Percentiles rank a stretch among this genome's conserved stretches.
Evolutionary conservation across 2,113 vertebrate species (phyloP).

Genomic region (Equus quagga): DNA sequence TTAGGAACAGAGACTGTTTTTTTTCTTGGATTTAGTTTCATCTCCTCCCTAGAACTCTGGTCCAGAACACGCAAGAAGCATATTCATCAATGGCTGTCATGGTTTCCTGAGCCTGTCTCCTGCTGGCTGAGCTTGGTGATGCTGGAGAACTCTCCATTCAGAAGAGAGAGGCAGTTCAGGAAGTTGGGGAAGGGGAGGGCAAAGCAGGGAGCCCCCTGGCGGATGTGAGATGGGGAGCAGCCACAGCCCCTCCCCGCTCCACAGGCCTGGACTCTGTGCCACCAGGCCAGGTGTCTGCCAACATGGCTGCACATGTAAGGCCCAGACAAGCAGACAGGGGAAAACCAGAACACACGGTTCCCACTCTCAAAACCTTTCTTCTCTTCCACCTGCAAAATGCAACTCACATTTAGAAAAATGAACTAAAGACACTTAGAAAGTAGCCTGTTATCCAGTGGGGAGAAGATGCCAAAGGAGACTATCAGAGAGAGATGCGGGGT

Average conservation of each 20-base stretch:
- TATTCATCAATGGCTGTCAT: neutral
- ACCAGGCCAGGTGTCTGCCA: neutral
- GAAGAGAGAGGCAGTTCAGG: neutral
- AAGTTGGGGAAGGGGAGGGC: neutral
- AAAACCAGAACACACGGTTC: neutral
- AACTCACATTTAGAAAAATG: neutral
- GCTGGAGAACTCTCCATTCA: neutral
- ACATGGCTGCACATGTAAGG: fast-evolving
- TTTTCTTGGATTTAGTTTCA: neutral
- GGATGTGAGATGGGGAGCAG: neutral
- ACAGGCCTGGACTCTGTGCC: neutral
- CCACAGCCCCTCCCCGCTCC: neutral
- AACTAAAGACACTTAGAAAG: neutral
- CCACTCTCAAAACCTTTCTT: neutral
- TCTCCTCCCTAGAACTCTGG: neutral
- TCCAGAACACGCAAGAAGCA: neutral
- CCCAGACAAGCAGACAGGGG: no score
- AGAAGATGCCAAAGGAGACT: neutral
- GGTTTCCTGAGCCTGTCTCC: neutral
- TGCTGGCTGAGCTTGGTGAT: neutral
- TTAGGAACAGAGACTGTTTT: neutral
- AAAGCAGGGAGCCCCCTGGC: neutral
- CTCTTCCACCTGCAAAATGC: neutral
- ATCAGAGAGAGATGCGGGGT: neutral
- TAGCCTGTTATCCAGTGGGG: neutral